These are phyloP conservation scores for Pseudochirops corinnae DNA, from an alignment of 2,797 vertebrate genomes.

Conservation along the genomic window DNA sequence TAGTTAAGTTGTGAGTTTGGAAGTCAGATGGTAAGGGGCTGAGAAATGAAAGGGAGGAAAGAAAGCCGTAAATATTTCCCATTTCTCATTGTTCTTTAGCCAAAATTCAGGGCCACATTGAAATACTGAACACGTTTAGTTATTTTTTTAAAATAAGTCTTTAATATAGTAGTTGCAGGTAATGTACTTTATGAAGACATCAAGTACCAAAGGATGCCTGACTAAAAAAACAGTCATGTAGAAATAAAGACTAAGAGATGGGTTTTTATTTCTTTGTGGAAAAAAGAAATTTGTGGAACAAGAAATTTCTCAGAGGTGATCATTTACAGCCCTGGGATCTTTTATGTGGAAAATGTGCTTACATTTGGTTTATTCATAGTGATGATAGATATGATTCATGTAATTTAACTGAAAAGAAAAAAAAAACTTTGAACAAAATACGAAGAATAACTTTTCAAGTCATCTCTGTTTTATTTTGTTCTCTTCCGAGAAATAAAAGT, in stretches of 20 bases:
- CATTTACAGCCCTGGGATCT: background rate
- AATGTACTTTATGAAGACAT: background rate
- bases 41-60: background rate
- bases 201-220: background rate
- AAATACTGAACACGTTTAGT: background rate
- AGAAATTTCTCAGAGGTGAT: background rate
- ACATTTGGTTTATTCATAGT: background rate
- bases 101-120: background rate
- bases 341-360: background rate
- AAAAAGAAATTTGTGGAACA: background rate
- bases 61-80: background rate
- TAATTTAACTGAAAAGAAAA: background rate
- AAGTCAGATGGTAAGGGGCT: background rate
- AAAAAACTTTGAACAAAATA: background rate
- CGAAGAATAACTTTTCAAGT: background rate
- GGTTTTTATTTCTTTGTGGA: background rate
- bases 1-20: background rate
- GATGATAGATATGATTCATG: background rate
- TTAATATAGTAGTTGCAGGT: background rate
- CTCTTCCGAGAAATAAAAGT: background rate
- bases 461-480: background rate
- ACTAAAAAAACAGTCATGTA: background rate
- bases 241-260: background rate
- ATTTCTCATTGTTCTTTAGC: background rate
- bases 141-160: background rate